phyloP scores from a whole-genome alignment of 2,888 invertebrate species.

The Chirona hameri region DNA sequence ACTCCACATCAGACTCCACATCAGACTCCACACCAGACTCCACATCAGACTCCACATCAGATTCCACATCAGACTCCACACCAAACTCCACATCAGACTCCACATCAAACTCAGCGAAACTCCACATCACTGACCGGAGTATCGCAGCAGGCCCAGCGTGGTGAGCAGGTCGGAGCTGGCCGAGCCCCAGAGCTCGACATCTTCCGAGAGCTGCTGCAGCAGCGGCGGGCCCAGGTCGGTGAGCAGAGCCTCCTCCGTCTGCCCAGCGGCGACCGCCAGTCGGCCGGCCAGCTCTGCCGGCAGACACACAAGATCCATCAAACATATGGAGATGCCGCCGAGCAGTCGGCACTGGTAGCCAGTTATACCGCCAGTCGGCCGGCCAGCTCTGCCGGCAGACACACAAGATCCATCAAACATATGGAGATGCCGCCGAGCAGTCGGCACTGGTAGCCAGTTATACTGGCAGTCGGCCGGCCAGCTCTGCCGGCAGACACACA shows the following conservation, averaged over 20 bases:
- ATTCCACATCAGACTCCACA: no score
- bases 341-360: no score
- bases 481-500: neutral
- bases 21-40: no score
- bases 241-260: neutral
- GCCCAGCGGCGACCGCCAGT: neutral
- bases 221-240: neutral
- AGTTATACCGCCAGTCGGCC: neutral
- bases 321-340: no score
- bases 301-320: no score
- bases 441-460: no score
- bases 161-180: constrained; percentile 12
- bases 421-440: no score
- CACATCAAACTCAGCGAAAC: no score
- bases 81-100: no score
- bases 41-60: neutral
- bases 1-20: no score
- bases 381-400: neutral
- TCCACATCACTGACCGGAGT: neutral
- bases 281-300: neutral
- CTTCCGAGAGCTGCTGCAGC: neutral
- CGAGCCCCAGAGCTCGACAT: neutral
- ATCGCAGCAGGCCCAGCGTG: neutral
- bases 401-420: no score
- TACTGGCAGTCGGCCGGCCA: neutral